phyloP scores from a whole-genome alignment of 2,888 invertebrate species.

The Lepidochrysops patricia region DNA sequence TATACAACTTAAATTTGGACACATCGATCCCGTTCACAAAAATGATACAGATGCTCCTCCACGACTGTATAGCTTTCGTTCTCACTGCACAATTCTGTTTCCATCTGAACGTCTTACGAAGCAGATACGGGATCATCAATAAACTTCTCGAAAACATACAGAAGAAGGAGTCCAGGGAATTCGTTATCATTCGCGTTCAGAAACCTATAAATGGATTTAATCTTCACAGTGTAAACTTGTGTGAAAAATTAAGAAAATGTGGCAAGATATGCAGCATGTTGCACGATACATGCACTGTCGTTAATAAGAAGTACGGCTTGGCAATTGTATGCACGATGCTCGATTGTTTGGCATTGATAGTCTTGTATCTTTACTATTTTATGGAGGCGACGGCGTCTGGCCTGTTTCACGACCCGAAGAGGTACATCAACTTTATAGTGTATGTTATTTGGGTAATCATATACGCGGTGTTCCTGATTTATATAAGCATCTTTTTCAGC shows the following conservation, averaged over 20 bases:
- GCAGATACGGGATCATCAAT: conserved; percentile 41
- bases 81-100: conserved; percentile 38
- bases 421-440: conserved; percentile 40
- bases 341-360: conserved; percentile 32
- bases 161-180: conserved; percentile 33
- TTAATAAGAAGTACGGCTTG: conserved; percentile 38
- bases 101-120: conserved; percentile 32
- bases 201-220: conserved; percentile 28
- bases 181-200: conserved; percentile 33
- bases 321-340: conserved; percentile 36
- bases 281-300: conserved; percentile 30
- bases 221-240: conserved; percentile 37
- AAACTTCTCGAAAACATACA: conserved; percentile 37
- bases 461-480: conserved; percentile 35
- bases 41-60: conserved; percentile 39
- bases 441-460: conserved; percentile 46
- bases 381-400: conserved; percentile 57
- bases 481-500: conserved; percentile 36
- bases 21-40: conserved; percentile 36
- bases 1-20: conserved; percentile 33
- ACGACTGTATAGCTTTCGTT: conserved; percentile 36
- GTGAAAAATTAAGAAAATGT: conserved; percentile 42
- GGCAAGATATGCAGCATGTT: conserved; percentile 43
- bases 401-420: conserved; percentile 39
- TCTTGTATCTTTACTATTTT: conserved; percentile 50